Percentiles rank a stretch among this genome's conserved stretches.
phyloP scores from a whole-genome alignment of 2,888 invertebrate genomes.

The Eustalomyia histrio region DNA sequence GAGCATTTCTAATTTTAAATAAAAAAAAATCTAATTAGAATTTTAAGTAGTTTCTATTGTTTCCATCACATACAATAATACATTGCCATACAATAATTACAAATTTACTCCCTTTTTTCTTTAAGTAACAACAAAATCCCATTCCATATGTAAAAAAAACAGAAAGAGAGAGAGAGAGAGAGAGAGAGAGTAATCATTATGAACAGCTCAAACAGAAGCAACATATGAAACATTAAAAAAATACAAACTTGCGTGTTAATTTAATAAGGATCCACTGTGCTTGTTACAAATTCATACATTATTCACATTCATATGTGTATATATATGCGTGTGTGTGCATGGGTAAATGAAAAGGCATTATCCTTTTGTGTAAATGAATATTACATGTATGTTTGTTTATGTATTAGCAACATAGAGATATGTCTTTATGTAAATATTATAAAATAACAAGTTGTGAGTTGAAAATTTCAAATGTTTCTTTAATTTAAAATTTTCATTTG shows the following conservation, averaged over 20 bases:
- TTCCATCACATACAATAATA: slow-evolving; percentile 47
- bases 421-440: slow-evolving; percentile 12
- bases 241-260: slow-evolving; percentile 65
- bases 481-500: slow-evolving; percentile 4
- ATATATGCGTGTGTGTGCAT: slow-evolving; percentile 18
- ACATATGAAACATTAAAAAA: slow-evolving; percentile 41
- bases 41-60: slow-evolving; percentile 54
- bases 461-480: slow-evolving; percentile 1
- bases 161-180: slow-evolving; percentile 4
- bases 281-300: slow-evolving; percentile 1
- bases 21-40: slow-evolving; percentile 55
- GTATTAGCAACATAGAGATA: not conserved
- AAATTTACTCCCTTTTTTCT: not conserved
- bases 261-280: slow-evolving; percentile 61
- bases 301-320: slow-evolving; percentile 6
- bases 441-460: not conserved
- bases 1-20: slow-evolving; percentile 54
- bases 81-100: slow-evolving; percentile 41
- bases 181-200: slow-evolving; percentile 23
- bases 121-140: slow-evolving; percentile 13
- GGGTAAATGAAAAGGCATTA: not conserved
- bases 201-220: slow-evolving; percentile 45
- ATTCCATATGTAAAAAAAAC: slow-evolving; percentile 6
- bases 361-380: not conserved
- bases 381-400: slow-evolving; percentile 4